These are phyloP conservation scores for Mythimna loreyi DNA, from an alignment of 2,888 invertebrate genomes.

Conservation along the genomic window DNA sequence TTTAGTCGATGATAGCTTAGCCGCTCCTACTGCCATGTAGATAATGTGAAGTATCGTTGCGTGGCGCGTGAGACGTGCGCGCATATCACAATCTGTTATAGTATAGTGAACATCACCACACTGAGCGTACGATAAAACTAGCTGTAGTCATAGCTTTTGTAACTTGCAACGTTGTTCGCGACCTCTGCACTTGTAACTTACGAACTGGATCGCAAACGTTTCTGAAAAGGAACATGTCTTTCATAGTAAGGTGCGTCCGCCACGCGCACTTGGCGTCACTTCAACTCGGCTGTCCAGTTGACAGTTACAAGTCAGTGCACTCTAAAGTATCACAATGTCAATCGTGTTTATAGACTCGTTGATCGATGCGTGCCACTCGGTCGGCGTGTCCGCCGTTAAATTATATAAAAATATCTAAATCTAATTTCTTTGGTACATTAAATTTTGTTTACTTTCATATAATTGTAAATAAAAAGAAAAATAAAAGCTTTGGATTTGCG, in stretches of 20 bases:
- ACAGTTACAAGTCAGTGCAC: conserved; percentile 44
- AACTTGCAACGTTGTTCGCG: conserved; percentile 72
- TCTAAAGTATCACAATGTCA: conserved; percentile 62
- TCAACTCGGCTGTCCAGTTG: conserved; percentile 11
- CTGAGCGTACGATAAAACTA: conserved; percentile 70
- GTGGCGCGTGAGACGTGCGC: conserved; percentile 72
- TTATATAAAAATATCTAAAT: conserved; percentile 81
- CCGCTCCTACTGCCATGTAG: conserved; percentile 83
- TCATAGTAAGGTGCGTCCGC: conserved; percentile 44
- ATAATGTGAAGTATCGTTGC: conserved; percentile 65
- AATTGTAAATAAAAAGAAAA: conserved; percentile 88
- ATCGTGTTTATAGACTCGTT: conserved; percentile 60
- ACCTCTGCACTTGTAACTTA: conserved; percentile 45
- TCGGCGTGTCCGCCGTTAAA: conserved; percentile 67
- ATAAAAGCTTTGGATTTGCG: conserved; percentile 90
- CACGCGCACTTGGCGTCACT: conserved; percentile 42
- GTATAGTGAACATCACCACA: conserved; percentile 64
- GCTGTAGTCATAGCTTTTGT: conserved; percentile 86
- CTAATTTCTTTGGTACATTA: conserved; percentile 87
- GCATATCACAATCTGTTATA: conserved; percentile 75
- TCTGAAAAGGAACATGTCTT: background rate
- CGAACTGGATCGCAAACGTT: conserved; percentile 15
- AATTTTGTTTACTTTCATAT: conserved; percentile 91
- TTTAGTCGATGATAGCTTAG: conserved; percentile 87
- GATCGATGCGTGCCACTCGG: conserved; percentile 65